Base-by-base conservation (phyloP, 2,113 vertebrate genomes). In the Dasypus novemcinctus region DNA sequence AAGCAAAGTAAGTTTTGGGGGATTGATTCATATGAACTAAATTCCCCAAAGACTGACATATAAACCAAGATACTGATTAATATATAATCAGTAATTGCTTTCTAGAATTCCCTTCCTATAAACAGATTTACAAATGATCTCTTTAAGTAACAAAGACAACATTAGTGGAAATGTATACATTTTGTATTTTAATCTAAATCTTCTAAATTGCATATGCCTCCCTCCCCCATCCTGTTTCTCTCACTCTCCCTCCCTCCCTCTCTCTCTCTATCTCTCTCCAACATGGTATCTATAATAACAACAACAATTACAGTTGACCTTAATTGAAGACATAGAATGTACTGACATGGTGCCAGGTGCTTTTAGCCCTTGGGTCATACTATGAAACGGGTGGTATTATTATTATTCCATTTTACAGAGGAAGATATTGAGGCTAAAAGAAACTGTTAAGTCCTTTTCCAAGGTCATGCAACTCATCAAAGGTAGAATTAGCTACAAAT, bases 51-150 rank as follows among this genome's bases (percentile, higher is more conserved):
- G 59, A 14, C 54, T 72, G 25, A 52, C 38, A 14, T 46, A 81
- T 87, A 81, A 76, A 76, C 46, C 80, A 71, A 69, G 52, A n/a
- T 33, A 95, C 2, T 18, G 66, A 85, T 78, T 36, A 94, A 76
- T 90, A 46, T 10, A 66, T n/a, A 75, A 75, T 23, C 29, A 81
- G 23, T 33, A 74, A 93, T 41, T 49, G 41, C 3, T 46, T 84
- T 69, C 71, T 64, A 74, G 43, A 29, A 64, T 38, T 84, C 36
- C 57, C 64, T n/a, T 21, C 61, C 61, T 76, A 93, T 27, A 72
- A 88, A 61, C 83, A 66, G 68, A 86, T 52, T 85, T 54, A 74
- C 76, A 97, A 88, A 85, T 89, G 29, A 46, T 85, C 59, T 92
- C 78, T 90, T 89, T 52, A 87, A 27, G 38, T 46, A 20, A 89